Percentiles rank a stretch among this genome's conserved stretches.
Conservation (phyloP, 2,888 invertebrate genomes). For the Magallana nippona region DNA sequence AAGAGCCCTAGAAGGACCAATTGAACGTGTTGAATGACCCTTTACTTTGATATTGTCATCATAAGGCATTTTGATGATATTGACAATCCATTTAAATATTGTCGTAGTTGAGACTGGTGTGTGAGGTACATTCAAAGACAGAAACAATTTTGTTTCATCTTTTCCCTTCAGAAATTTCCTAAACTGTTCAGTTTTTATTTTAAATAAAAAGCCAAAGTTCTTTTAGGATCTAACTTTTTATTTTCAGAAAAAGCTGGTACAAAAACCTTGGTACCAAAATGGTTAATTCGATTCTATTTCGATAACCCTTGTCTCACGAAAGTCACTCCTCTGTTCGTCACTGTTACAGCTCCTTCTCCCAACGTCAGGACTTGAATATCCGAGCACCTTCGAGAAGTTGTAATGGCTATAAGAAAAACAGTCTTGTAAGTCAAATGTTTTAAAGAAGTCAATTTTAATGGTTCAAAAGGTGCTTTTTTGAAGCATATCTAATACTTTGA, state of each 20-base stretch:
- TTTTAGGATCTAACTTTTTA: constrained; percentile 42
- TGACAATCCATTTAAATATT: constrained; percentile 44
- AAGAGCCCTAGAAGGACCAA: constrained; percentile 50
- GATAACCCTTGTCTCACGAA: neutral
- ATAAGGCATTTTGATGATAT: constrained; percentile 45
- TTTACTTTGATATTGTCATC: constrained; percentile 42
- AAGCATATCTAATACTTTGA: constrained; percentile 42
- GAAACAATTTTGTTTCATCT: constrained; percentile 45
- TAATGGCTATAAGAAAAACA: constrained; percentile 48
- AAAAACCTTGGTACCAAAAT: constrained; percentile 34
- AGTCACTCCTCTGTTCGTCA: neutral
- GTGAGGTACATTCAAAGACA: constrained; percentile 39
- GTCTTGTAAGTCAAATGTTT: constrained; percentile 47
- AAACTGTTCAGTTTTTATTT: constrained; percentile 36
- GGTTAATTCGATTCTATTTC: constrained; percentile 34
- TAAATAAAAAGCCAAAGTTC: constrained; percentile 37
- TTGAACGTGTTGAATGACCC: constrained; percentile 42
- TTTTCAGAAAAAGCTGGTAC: constrained; percentile 28
- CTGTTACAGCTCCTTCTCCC: constrained; percentile 39
- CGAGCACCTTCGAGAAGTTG: constrained; percentile 47
- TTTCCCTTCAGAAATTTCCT: neutral
- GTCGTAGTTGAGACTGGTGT: too few relatives aligned
- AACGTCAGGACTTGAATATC: constrained; percentile 47
- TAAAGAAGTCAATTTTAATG: constrained; percentile 40
- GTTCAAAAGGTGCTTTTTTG: constrained; percentile 53